These are phyloP conservation scores for Embiotoca jacksoni DNA, from an alignment of 2,113 vertebrate genomes.

Conservation along the genomic window DNA sequence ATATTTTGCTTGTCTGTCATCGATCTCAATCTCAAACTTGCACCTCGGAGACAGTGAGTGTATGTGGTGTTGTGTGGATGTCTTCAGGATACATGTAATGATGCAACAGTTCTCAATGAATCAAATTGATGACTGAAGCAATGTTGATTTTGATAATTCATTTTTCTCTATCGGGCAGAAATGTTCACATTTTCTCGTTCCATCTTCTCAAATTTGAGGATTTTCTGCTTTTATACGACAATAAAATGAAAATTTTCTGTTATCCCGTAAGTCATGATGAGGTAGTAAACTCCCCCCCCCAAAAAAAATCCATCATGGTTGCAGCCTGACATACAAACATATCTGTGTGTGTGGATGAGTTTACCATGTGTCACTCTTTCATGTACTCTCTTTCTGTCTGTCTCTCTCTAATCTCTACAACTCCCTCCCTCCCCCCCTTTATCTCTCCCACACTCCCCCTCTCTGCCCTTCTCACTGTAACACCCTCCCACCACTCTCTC, in stretches of 20 bases:
- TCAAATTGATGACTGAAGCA: too few relatives aligned
- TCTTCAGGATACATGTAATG: too few relatives aligned
- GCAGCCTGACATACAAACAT: neutral
- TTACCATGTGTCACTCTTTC: constrained; percentile 52
- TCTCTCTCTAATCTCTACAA: constrained; percentile 49
- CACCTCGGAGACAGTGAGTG: neutral
- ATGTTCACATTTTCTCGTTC: too few relatives aligned
- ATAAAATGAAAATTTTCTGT: too few relatives aligned
- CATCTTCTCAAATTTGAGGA: too few relatives aligned
- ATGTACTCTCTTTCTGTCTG: constrained; percentile 33
- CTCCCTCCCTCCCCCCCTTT: constrained; percentile 48
- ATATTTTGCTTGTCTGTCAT: neutral
- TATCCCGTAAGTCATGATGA: too few relatives aligned
- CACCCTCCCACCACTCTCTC: constrained; percentile 50
- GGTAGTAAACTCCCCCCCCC: too few relatives aligned
- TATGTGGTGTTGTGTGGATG: neutral
- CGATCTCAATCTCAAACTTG: neutral
- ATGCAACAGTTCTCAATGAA: too few relatives aligned
- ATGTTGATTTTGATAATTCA: too few relatives aligned
- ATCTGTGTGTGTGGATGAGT: constrained; percentile 27
- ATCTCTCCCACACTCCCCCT: constrained; percentile 56
- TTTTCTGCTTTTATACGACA: too few relatives aligned
- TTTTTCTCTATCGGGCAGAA: too few relatives aligned
- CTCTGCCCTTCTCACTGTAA: constrained; percentile 68
- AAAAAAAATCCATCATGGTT: neutral